Base-by-base conservation (phyloP, 2,113 vertebrate genomes). In the Gymnogyps californianus region DNA sequence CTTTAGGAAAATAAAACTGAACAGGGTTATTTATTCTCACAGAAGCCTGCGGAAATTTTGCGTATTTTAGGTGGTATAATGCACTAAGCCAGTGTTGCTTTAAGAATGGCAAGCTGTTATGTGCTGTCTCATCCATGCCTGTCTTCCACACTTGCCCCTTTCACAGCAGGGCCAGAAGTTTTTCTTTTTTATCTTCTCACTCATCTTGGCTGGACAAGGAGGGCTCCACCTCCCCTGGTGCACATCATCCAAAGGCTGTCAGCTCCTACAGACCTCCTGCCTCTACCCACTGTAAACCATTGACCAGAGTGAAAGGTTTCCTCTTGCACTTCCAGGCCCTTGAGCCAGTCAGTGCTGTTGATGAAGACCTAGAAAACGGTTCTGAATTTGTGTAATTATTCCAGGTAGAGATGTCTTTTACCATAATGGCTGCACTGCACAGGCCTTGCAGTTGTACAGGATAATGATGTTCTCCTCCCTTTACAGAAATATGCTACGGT, bases 401-500 rank as follows among this genome's bases (percentile, higher is more conserved):
- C 40, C n/a, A 46, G n/a, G n/a, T 9, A 38, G 59, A 47, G 40
- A 9, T 25, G 10, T 11, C 18, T 49, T 38, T 42, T 51, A 24
- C 47, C 5, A 0, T 8, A 57, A 26, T 0, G 42, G 55, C 38
- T n/a, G 75, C 24, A 12, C n/a, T 19, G 22, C 29, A 4, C 34
- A 13, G 42, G 32, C 34, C 32, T 44, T 40, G 55, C 55, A 28
- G 34, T 29, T 28, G 47, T 32, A 10, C 20, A 19, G 13, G 42
- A 10, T 11, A 32, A 18, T 3, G 34, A 8, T 15, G 24, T 21
- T 69, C 25, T 55, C 9, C 19, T 54, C 31, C 11, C 34, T 28
- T 59, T 15, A 44, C 44, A 44, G 62, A 36, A 44, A 28, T 5
- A 12, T 0, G 1, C 40, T 2, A 0, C 1, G 9, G 31, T 10